A percentile compares a stretch with the other conserved stretches of the same genome.
phyloP scores from a whole-genome alignment of 2,888 invertebrate species.

The Eubasilissa splendida region DNA sequence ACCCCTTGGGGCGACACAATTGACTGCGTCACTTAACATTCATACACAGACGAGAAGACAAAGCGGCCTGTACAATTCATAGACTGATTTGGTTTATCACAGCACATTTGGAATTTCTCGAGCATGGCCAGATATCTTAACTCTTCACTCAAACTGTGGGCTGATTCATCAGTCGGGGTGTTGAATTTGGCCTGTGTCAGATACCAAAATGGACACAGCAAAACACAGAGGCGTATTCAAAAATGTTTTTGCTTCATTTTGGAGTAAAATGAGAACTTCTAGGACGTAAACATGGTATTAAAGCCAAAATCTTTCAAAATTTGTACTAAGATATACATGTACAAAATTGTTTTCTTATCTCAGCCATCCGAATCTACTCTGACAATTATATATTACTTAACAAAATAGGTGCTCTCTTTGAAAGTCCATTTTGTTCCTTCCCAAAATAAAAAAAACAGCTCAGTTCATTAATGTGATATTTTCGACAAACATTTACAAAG shows the following conservation, averaged over 20 bases:
- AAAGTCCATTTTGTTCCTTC: slow-evolving; percentile 56
- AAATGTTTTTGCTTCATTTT: slow-evolving; percentile 44
- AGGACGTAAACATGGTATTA: slow-evolving; percentile 59
- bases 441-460: slow-evolving; percentile 46
- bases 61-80: slow-evolving; percentile 78
- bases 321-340: slow-evolving; percentile 59
- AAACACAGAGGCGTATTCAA: slow-evolving; percentile 39
- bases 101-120: slow-evolving; percentile 84
- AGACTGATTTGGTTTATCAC: slow-evolving; percentile 81
- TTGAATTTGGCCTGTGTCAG: slow-evolving; percentile 40
- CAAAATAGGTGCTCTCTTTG: slow-evolving; percentile 68
- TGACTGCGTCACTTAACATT: slow-evolving; percentile 56
- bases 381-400: slow-evolving; percentile 65
- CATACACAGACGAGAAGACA: slow-evolving; percentile 63
- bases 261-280: slow-evolving; percentile 57
- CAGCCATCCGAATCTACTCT: slow-evolving; percentile 55
- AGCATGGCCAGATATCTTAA: slow-evolving; percentile 6
- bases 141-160: background rate
- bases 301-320: slow-evolving; percentile 58
- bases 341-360: slow-evolving; percentile 57
- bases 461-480: slow-evolving; percentile 60
- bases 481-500: slow-evolving; percentile 67
- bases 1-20: slow-evolving; percentile 52
- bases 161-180: slow-evolving; percentile 13
- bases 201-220: slow-evolving; percentile 47